Conservation (phyloP, 2,113 vertebrate genomes). For the Scomber colias region DNA sequence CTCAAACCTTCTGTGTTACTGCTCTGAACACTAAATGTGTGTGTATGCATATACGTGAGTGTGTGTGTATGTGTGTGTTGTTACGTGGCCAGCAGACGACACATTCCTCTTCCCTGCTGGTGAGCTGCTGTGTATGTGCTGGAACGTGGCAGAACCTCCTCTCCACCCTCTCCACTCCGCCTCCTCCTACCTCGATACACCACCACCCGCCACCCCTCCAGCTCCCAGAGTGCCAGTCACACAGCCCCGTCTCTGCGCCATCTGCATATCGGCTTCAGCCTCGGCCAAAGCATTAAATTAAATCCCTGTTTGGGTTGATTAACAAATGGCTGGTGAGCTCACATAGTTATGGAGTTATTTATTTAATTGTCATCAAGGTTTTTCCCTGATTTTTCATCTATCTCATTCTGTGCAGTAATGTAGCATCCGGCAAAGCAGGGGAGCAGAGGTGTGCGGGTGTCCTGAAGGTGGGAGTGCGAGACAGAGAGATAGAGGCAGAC, state of each 20-base stretch:
- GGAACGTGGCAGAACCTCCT: conserved; percentile 74
- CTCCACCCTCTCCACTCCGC: conserved; percentile 30
- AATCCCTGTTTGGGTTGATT: conserved; percentile 89
- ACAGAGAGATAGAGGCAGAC: background rate
- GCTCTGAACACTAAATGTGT: background rate
- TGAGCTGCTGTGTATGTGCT: conserved; percentile 80
- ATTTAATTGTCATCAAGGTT: conserved; percentile 68
- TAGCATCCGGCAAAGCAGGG: conserved; percentile 21
- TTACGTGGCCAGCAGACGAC: conserved; percentile 60
- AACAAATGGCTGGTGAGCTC: conserved; percentile 87
- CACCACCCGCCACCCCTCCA: conserved; percentile 59
- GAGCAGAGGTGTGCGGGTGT: conserved; percentile 59
- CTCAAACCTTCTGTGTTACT: background rate
- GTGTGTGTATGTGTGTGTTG: conserved; percentile 17
- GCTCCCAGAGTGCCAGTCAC: conserved; percentile 83
- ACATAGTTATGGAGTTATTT: conserved; percentile 78
- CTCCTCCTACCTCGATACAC: conserved; percentile 46
- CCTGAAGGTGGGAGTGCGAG: conserved; percentile 45
- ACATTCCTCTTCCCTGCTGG: conserved; percentile 61
- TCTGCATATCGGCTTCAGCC: conserved; percentile 85
- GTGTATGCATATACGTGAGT: background rate
- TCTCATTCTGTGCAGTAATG: conserved; percentile 31
- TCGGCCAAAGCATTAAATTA: conserved; percentile 88
- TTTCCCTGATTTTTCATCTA: conserved; percentile 27
- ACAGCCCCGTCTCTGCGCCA: conserved; percentile 86